Evolutionary conservation across 2,888 invertebrate genomes (phyloP).

Genomic region (Cancer borealis): DNA sequence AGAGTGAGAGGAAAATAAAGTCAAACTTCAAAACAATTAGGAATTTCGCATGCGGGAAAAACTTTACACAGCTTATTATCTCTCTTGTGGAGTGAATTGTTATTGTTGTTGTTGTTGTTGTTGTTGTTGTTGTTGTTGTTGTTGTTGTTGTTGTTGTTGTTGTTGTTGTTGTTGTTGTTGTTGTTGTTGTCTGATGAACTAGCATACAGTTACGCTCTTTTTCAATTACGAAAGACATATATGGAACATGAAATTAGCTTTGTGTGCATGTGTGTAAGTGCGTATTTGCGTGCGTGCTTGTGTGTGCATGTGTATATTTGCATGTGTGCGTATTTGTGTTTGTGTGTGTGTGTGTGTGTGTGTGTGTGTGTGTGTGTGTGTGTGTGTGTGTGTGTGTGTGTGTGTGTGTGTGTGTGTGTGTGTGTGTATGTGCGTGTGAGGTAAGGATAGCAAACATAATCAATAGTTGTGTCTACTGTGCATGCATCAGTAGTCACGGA

Average conservation of each 20-base stretch:
- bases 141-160: background rate
- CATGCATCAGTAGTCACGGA: too few species aligned
- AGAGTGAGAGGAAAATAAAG: background rate
- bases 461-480: too few species aligned
- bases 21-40: background rate
- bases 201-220: background rate
- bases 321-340: background rate
- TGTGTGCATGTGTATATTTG: constrained; percentile 25
- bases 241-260: background rate
- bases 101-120: background rate
- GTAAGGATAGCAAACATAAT: too few species aligned
- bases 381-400: constrained; percentile 32
- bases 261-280: background rate
- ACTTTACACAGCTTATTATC: background rate
- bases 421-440: constrained; percentile 20
- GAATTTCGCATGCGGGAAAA: background rate
- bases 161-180: too few species aligned
- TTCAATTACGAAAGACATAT: background rate
- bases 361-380: constrained; percentile 32
- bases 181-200: background rate
- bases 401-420: constrained; percentile 32
- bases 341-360: constrained; percentile 20
- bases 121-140: constrained; percentile 32
- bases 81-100: background rate
- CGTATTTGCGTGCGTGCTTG: background rate